Evolutionary conservation across 2,888 invertebrate species (phyloP).

Genomic region (Homarus gammarus): DNA sequence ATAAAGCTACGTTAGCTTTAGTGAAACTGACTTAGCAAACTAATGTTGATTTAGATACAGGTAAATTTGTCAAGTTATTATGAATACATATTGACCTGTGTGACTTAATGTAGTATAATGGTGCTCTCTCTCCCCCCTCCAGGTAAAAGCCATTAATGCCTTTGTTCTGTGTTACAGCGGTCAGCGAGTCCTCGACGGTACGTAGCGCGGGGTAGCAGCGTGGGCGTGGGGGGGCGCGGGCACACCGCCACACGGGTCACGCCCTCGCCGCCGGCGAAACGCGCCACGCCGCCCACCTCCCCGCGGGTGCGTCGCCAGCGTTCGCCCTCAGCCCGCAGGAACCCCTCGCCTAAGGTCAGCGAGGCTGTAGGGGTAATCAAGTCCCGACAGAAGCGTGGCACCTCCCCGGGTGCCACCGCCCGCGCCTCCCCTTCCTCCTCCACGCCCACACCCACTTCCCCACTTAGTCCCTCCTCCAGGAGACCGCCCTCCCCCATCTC

Average conservation of each 20-base stretch:
- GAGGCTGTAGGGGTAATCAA: slow-evolving; percentile 12
- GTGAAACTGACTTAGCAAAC: too few species aligned
- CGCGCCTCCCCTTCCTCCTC: slow-evolving; percentile 12
- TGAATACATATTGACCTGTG: too few species aligned
- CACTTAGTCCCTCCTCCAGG: neutral
- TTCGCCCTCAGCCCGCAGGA: slow-evolving; percentile 51
- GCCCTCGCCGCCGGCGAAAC: slow-evolving; percentile 62
- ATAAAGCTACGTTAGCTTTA: too few species aligned
- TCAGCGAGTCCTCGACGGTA: slow-evolving; percentile 68
- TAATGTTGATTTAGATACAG: too few species aligned
- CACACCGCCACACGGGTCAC: slow-evolving; percentile 37
- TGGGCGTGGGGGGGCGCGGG: slow-evolving; percentile 31
- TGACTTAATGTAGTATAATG: neutral
- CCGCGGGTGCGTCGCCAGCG: slow-evolving; percentile 64
- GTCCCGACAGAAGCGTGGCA: slow-evolving; percentile 18
- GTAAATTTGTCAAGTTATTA: too few species aligned
- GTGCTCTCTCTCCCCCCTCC: neutral
- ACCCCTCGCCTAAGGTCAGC: slow-evolving; percentile 49
- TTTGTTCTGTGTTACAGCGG: slow-evolving; percentile 41
- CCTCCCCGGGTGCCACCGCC: slow-evolving; percentile 26
- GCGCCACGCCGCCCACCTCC: slow-evolving; percentile 71
- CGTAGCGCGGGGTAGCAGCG: slow-evolving; percentile 35
- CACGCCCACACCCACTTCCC: neutral
- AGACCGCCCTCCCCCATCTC: slow-evolving; percentile 5
- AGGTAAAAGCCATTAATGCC: too few species aligned